These are phyloP conservation scores for Callosobruchus maculatus DNA, from an alignment of 2,888 invertebrate genomes.

Conservation along the genomic window DNA sequence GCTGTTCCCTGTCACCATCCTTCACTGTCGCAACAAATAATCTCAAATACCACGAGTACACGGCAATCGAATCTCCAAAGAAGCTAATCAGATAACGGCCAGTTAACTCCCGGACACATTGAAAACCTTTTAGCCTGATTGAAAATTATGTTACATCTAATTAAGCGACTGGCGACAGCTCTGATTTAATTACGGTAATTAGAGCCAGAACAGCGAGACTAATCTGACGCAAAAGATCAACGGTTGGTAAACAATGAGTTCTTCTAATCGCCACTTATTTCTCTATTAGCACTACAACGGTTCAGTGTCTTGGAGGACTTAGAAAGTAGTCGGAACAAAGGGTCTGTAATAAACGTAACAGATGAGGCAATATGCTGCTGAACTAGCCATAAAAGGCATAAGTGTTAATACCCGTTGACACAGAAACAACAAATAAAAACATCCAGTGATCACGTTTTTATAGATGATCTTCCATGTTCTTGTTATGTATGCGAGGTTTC, in stretches of 20 bases:
- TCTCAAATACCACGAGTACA: neutral
- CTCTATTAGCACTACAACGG: neutral
- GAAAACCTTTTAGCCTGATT: slow-evolving; percentile 1
- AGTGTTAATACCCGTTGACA: too few relatives aligned
- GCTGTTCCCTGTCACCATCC: neutral
- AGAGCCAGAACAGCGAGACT: slow-evolving; percentile 1
- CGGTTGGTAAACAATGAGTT: neutral
- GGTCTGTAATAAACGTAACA: neutral
- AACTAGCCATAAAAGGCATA: neutral
- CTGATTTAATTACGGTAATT: slow-evolving; percentile 7
- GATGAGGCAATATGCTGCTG: neutral
- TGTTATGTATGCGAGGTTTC: too few relatives aligned
- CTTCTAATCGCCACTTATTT: neutral
- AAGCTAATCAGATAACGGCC: neutral
- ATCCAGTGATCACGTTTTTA: too few relatives aligned
- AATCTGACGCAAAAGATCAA: slow-evolving; percentile 5
- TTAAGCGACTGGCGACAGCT: slow-evolving; percentile 4
- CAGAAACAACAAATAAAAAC: too few relatives aligned
- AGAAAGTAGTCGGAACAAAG: neutral
- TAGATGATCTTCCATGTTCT: too few relatives aligned
- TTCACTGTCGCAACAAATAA: neutral
- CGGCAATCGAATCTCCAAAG: neutral
- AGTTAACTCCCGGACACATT: neutral
- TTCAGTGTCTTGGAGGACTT: neutral
- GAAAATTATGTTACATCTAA: slow-evolving; percentile 5